Evolutionary conservation across 2,113 vertebrate genomes (phyloP).

Genomic region (Pseudopodoces humilis): DNA sequence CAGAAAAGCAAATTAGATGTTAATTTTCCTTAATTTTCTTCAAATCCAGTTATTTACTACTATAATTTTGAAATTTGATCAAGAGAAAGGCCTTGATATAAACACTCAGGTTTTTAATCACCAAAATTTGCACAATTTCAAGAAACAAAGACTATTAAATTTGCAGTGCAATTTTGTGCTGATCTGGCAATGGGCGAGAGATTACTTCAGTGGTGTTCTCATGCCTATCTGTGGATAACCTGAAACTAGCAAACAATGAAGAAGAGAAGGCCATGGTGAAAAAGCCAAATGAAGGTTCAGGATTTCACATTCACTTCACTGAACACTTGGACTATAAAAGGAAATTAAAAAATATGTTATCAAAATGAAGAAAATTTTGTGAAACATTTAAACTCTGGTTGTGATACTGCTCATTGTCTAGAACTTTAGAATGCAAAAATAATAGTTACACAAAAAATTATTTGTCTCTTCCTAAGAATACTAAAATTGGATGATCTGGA

Average conservation of each 20-base stretch:
- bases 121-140: not conserved
- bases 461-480: not conserved
- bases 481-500: accelerated
- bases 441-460: not conserved
- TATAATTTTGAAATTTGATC: not conserved
- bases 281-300: not conserved
- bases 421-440: not conserved
- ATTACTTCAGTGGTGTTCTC: not conserved
- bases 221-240: not conserved
- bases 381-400: not conserved
- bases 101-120: not conserved
- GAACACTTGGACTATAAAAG: not conserved
- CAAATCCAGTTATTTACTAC: not conserved
- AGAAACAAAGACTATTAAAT: not conserved
- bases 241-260: not conserved
- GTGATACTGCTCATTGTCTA: not conserved
- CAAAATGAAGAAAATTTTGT: not conserved
- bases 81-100: not conserved
- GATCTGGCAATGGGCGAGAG: not conserved
- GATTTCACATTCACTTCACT: not conserved
- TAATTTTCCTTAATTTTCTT: not conserved
- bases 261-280: not conserved
- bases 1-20: not conserved
- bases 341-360: not conserved
- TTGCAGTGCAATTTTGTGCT: not conserved